These are phyloP conservation scores for Leptopilina drosophilae DNA, from an alignment of 2,888 invertebrate genomes.

Conservation along the genomic window DNA sequence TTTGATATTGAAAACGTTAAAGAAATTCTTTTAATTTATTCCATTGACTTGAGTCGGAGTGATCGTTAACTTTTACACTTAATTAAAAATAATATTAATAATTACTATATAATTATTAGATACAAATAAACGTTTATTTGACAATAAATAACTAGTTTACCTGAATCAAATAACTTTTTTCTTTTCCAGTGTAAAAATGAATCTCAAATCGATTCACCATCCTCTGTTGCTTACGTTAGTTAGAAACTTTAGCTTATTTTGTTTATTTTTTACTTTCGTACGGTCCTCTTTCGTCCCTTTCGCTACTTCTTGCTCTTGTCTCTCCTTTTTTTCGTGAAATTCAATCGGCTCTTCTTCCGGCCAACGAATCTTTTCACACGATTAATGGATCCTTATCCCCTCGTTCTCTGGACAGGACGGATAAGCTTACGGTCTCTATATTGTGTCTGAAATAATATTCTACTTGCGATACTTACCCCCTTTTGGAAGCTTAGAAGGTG, in stretches of 20 bases:
- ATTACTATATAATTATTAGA: no score
- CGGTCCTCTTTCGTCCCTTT: not conserved
- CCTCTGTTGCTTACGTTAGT: not conserved
- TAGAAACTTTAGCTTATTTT: not conserved
- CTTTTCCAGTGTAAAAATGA: no score
- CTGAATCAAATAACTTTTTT: no score
- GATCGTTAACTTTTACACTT: no score
- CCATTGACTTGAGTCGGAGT: no score
- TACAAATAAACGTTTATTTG: no score
- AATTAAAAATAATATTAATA: no score
- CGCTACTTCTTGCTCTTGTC: no score
- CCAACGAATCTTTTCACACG: constrained; percentile 33
- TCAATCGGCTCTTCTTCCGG: constrained; percentile 37
- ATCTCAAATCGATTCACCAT: not conserved
- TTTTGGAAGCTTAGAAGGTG: not conserved
- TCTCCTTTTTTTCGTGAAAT: constrained; percentile 30
- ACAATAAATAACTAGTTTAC: no score
- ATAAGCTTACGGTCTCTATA: constrained; percentile 18
- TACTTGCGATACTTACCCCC: not conserved
- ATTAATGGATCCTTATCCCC: constrained; percentile 15
- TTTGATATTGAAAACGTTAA: no score
- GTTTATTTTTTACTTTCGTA: not conserved
- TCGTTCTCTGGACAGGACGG: constrained; percentile 2
- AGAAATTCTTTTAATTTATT: no score
- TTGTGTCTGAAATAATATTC: constrained; percentile 21